Evolutionary conservation across 2,797 vertebrate species (phyloP).

Genomic region (Masticophis lateralis): DNA sequence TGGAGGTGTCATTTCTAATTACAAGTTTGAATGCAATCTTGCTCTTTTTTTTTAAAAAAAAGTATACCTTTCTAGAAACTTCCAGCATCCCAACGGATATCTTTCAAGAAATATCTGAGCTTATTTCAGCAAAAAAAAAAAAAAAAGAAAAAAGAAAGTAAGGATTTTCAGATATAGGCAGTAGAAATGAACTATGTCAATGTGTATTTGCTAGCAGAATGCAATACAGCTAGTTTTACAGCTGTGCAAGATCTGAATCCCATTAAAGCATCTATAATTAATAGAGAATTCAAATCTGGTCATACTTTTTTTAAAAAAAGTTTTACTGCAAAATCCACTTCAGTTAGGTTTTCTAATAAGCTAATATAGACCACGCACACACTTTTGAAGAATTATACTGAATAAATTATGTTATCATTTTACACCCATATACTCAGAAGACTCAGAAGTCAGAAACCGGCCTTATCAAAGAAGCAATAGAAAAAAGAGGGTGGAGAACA

Average conservation of each 20-base stretch:
- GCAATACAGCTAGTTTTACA: background rate
- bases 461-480: background rate
- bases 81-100: background rate
- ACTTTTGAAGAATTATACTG: background rate
- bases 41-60: background rate
- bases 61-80: background rate
- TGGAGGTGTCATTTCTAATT: constrained; percentile 12
- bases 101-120: background rate
- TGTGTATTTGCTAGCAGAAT: background rate
- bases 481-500: background rate
- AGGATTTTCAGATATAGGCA: background rate
- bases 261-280: background rate
- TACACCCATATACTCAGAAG: background rate
- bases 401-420: background rate
- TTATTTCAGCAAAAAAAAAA: background rate
- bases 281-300: background rate
- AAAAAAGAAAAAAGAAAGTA: background rate
- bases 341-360: background rate
- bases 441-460: background rate
- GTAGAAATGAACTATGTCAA: background rate
- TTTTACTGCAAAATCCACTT: background rate
- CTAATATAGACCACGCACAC: background rate
- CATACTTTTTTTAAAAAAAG: background rate
- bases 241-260: background rate
- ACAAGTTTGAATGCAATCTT: background rate